Evolutionary conservation across 2,113 vertebrate genomes (phyloP).

Genomic region (Pygoscelis antarcticus): DNA sequence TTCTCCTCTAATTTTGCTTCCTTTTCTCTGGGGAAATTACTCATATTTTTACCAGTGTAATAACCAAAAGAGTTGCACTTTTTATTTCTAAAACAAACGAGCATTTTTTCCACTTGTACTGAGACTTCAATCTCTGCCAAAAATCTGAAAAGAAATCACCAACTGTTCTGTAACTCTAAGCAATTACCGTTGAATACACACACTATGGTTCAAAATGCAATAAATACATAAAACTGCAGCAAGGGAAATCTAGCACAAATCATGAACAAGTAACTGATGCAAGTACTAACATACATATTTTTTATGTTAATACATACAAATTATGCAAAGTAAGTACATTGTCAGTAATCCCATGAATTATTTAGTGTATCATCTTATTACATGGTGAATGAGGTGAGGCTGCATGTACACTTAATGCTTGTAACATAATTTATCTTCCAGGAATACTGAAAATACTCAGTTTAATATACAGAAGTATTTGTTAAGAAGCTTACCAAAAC

Average conservation of each 20-base stretch:
- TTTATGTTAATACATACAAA: constrained; percentile 33
- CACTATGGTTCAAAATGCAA: constrained; percentile 15
- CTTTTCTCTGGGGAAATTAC: background rate
- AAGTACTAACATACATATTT: background rate
- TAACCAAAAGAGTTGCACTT: background rate
- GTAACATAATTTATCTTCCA: background rate
- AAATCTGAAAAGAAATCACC: constrained; percentile 45
- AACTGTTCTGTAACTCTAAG: constrained; percentile 53
- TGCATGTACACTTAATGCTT: background rate
- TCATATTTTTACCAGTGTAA: background rate
- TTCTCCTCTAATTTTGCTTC: background rate
- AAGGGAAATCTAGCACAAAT: constrained; percentile 38
- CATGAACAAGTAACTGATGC: constrained; percentile 32
- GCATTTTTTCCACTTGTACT: background rate
- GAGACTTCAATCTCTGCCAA: constrained; percentile 31
- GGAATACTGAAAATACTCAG: background rate
- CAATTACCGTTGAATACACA: constrained; percentile 38
- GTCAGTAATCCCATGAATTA: background rate
- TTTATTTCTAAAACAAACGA: background rate
- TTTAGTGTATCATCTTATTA: background rate
- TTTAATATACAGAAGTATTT: constrained; percentile 5
- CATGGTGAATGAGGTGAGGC: background rate
- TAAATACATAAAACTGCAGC: constrained; percentile 5
- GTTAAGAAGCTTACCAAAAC: constrained; percentile 25
- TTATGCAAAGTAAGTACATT: constrained; percentile 17